A percentile compares a stretch with the other conserved stretches of the same genome.
Evolutionary conservation across 2,797 vertebrate genomes (phyloP).

Genomic region (Sebastolobus alascanus): DNA sequence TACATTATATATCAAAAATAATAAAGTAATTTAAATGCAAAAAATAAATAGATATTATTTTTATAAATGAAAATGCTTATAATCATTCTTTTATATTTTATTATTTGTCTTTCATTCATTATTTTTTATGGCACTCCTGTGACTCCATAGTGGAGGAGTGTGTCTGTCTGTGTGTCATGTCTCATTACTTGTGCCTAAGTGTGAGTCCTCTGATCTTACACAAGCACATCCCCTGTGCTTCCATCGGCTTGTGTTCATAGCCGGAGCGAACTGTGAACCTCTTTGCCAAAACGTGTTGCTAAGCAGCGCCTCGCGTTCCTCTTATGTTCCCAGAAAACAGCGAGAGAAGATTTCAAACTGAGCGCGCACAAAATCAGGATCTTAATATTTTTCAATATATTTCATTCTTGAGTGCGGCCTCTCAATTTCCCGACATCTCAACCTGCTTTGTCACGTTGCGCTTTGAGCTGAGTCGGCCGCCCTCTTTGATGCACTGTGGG

Average conservation of each 20-base stretch:
- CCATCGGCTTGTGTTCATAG: too few species aligned
- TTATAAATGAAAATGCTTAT: not conserved
- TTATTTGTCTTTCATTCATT: not conserved
- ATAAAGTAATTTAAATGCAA: too few species aligned
- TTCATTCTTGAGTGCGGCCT: not conserved
- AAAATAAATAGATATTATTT: too few species aligned
- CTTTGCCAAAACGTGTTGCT: not conserved
- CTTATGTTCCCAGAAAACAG: not conserved
- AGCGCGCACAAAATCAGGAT: not conserved
- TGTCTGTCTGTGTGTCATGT: too few species aligned
- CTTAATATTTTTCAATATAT: not conserved
- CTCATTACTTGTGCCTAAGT: too few species aligned
- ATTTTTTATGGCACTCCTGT: too few species aligned
- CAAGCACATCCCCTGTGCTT: too few species aligned
- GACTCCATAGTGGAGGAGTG: too few species aligned
- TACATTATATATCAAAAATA: too few species aligned
- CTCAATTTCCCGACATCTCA: not conserved
- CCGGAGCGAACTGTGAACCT: not conserved
- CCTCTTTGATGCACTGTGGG: not conserved
- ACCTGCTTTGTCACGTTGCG: not conserved
- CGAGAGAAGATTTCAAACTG: not conserved
- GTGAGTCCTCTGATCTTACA: too few species aligned
- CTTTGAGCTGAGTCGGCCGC: constrained; percentile 23
- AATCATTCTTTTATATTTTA: not conserved
- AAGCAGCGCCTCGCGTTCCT: too few species aligned